A percentile compares a stretch with the other conserved stretches of the same genome.
These are phyloP conservation scores for Bathynomus jamesi DNA, from an alignment of 1,140 invertebrate species.

Conservation along the genomic window DNA sequence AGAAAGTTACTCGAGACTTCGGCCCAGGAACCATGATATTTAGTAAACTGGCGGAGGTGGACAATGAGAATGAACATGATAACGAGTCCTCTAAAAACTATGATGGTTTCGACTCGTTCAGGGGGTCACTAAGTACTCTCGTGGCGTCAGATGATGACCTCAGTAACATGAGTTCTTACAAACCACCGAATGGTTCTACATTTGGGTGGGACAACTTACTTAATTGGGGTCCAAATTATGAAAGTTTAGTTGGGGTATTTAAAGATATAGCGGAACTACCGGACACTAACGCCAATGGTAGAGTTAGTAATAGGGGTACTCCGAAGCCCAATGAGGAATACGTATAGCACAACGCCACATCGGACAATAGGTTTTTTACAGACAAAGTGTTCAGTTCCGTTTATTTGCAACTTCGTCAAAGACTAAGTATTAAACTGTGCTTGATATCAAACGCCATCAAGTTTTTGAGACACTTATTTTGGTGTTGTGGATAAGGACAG, in stretches of 20 bases:
- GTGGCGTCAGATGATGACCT: slow-evolving; percentile 87
- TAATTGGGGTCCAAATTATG: slow-evolving; percentile 93
- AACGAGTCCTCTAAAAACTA: slow-evolving; percentile 50
- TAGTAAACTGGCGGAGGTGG: slow-evolving; percentile 57
- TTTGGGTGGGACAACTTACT: slow-evolving; percentile 87
- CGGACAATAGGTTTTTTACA: too few relatives aligned
- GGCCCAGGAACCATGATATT: slow-evolving; percentile 52
- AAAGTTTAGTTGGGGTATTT: slow-evolving; percentile 88
- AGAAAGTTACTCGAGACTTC: slow-evolving; percentile 51
- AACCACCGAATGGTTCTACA: slow-evolving; percentile 63
- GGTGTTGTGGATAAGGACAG: too few relatives aligned
- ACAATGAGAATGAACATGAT: slow-evolving; percentile 47
- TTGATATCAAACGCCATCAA: too few relatives aligned
- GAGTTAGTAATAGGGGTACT: slow-evolving; percentile 36
- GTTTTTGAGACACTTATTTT: too few relatives aligned
- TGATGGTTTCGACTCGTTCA: slow-evolving; percentile 85
- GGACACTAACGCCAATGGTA: slow-evolving; percentile 50
- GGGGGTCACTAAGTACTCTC: slow-evolving; percentile 82
- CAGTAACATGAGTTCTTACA: slow-evolving; percentile 53
- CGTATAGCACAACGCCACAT: too few relatives aligned
- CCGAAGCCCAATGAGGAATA: slow-evolving; percentile 42
- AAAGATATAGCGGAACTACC: slow-evolving; percentile 92
- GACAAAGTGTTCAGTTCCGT: too few relatives aligned
- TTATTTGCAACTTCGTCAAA: too few relatives aligned
- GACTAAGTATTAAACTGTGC: too few relatives aligned